Base-by-base conservation (phyloP, 1,140 invertebrate genomes). In the Metaphire vulgaris region DNA sequence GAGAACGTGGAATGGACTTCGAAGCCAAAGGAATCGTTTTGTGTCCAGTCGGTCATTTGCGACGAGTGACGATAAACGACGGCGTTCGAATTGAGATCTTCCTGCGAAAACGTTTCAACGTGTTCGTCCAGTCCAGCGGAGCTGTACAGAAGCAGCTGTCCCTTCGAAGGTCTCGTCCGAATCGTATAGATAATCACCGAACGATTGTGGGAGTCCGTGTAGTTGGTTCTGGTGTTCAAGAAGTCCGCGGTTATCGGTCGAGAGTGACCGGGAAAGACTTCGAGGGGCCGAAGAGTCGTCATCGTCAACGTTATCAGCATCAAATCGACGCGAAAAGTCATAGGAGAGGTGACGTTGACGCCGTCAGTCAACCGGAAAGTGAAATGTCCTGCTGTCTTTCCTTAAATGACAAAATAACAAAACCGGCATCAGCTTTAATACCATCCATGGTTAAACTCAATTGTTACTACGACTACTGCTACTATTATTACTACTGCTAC, bases 1-100 rank as follows among this genome's bases (percentile, higher is more conserved):
- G 83, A 78, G 82, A 86, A 83, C 78, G 84, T 92, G 80, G 96
- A 96, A 0, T 92, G 93, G 0, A 95, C 92, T 83, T 96, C 6
- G 21, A 56, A 56, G 21, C 90, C 87, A 77, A 97, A 92, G 73
- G 86, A 88, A 82, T 97, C 95, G 26, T 72, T 76, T 28, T 82
- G 77, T 16, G 77, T 72, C 83, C 83, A 84, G 2, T 74, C 91
- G 79, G 90, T 90, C 81, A 94, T 92, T 21, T 91, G 90, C 79
- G 91, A 90, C 0, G 91, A 93, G 81, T 97, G 94, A 81, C 95
- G 92, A 83, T 96, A 98, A 81, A 91, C 92, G 0, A 98, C 90
- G 78, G 90, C 87, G n/a, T 91, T 91, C 74, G 91, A 89, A 81
- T 96, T 93, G 6, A 98, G 86, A 81, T 97, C 93, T 73, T 89